Base-by-base conservation (phyloP, 2,888 invertebrate species). In the Deilephila porcellus region DNA sequence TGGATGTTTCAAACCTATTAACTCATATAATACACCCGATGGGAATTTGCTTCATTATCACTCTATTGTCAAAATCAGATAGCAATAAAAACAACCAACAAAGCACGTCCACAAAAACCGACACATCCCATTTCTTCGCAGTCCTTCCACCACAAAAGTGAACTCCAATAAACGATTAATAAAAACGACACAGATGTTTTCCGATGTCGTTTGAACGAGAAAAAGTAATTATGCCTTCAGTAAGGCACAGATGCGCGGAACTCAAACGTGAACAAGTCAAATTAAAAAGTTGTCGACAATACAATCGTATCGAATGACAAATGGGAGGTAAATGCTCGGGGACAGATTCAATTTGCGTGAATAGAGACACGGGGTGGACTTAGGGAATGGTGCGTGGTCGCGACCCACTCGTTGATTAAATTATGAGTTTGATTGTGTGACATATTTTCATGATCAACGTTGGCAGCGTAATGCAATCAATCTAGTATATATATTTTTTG, bases 261-360 rank as follows among this genome's bases (percentile, higher is more conserved):
- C 34, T 37, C 72, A 72, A 64, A 56, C 25, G 37, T 25, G 72
- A 67, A 45, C 34, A 59, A 59, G 52, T 56, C 56, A 72, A 67
- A 72, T 72, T 72, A 72, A 72, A 72, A 72, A 64, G 64, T 64
- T 34, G 32, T 20, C 64, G 64, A 59, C 64, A 62, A 59, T 72
- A 72, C 72, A 53, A 59, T 56, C 56, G 64, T 59, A 72, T 72
- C 59, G 64, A 67, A 67, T 64, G 64, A 72, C 64, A 72, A 72
- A 63, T 72, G 64, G 45, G 11, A 72, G 71, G 32, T 64, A 37
- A 59, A 72, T 64, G 64, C 37, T 64, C 25, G n/a, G 56, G 59
- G 34, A 37, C 56, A 72, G 72, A 59, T 37, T 67, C 72, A 56
- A 67, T 72, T 72, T 72, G 64, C 56, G 56, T 56, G 64, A 34